phyloP scores from a whole-genome alignment of 2,888 invertebrate genomes.

The Pristionchus exspectatus region DNA sequence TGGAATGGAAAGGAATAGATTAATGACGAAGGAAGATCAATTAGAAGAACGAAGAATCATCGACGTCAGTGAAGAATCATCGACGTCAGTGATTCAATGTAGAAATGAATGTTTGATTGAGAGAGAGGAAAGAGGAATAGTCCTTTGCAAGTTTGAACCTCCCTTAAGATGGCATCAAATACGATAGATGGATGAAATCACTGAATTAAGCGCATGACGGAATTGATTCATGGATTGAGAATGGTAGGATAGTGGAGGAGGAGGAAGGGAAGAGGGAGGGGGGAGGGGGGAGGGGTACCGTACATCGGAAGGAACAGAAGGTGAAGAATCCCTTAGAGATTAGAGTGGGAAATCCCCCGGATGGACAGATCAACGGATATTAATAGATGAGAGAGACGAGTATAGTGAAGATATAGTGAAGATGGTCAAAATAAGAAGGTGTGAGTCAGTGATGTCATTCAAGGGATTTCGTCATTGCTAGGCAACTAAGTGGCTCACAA shows the following conservation, averaged over 20 bases:
- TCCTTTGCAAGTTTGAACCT: too few relatives aligned
- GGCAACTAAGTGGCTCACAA: background rate
- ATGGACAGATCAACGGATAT: slow-evolving; percentile 1
- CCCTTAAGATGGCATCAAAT: too few relatives aligned
- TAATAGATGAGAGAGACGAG: background rate
- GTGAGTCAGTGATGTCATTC: slow-evolving; percentile 12
- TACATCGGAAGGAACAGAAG: background rate
- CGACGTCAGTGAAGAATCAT: background rate
- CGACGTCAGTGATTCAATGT: slow-evolving; percentile 5
- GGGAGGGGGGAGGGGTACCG: background rate
- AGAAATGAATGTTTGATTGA: background rate
- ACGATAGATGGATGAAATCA: too few relatives aligned
- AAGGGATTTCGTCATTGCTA: background rate
- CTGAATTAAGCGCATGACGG: too few relatives aligned
- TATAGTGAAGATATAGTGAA: background rate
- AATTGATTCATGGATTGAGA: background rate
- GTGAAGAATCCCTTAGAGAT: background rate
- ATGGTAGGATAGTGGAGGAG: background rate
- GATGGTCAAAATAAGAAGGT: slow-evolving; percentile 25
- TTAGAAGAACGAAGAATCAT: background rate
- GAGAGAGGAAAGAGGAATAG: background rate
- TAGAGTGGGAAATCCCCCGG: slow-evolving; percentile 8
- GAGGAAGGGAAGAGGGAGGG: background rate
- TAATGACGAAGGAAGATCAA: slow-evolving; percentile 3
- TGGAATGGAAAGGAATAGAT: background rate